A percentile compares a stretch with the other conserved stretches of the same genome.
Conservation (phyloP, 2,113 vertebrate species). For the Uria lomvia region DNA sequence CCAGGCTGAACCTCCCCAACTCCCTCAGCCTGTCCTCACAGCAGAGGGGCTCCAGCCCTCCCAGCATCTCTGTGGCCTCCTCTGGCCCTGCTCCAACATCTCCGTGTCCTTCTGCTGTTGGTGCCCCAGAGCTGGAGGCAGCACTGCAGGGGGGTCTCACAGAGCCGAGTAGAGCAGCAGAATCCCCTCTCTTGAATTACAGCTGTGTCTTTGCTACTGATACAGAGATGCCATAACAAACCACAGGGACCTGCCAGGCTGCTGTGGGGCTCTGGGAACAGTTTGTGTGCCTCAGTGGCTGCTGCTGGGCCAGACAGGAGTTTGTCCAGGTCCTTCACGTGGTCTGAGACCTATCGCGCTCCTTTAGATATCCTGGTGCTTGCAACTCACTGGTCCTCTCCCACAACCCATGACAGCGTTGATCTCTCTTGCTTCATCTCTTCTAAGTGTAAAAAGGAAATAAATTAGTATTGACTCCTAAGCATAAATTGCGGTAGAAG, state of each 20-base stretch:
- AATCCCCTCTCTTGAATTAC: neutral
- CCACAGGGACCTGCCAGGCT: too few relatives aligned
- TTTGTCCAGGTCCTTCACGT: neutral
- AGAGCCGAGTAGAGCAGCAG: neutral
- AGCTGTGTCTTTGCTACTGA: neutral
- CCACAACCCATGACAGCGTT: accelerated
- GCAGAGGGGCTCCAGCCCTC: too few relatives aligned
- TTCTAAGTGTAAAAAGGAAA: neutral
- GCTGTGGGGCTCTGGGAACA: accelerated
- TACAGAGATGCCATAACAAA: neutral
- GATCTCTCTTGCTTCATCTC: neutral
- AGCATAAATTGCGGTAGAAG: neutral
- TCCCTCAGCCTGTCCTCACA: too few relatives aligned
- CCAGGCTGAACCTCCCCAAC: too few relatives aligned
- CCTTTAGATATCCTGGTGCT: neutral
- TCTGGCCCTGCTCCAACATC: too few relatives aligned
- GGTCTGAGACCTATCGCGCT: accelerated
- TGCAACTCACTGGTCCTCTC: neutral
- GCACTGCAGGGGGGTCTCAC: neutral
- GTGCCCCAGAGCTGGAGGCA: neutral
- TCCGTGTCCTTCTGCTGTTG: neutral
- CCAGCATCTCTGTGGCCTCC: too few relatives aligned
- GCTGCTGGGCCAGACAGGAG: neutral
- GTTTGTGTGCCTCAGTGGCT: neutral
- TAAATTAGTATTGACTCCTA: neutral